Conservation (phyloP, 2,888 invertebrate species). For the Drosophila diplacantha region DNA sequence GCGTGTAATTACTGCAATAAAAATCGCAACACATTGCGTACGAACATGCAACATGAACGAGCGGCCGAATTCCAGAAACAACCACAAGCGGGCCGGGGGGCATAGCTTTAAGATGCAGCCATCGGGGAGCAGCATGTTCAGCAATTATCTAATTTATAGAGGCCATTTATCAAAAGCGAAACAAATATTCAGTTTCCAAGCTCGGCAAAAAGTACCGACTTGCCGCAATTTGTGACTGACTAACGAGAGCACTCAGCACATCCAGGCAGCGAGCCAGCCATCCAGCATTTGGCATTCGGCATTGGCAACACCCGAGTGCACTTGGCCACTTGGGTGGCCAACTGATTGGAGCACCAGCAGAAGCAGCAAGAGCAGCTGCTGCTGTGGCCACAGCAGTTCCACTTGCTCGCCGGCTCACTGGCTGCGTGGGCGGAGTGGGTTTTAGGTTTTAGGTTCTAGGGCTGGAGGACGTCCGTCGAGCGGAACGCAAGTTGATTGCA, state of each 20-base stretch:
- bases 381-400: conserved; percentile 6
- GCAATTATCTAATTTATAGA: conserved; percentile 68
- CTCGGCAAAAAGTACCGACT: conserved; percentile 17
- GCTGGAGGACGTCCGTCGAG: conserved; percentile 38
- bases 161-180: conserved; percentile 63
- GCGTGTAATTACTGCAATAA: conserved; percentile 71
- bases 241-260: conserved; percentile 47
- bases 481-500: conserved; percentile 68
- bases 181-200: conserved; percentile 61
- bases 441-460: conserved; percentile 4
- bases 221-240: conserved; percentile 48
- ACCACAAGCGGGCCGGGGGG: neutral
- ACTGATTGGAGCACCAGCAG: conserved; percentile 29
- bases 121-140: conserved; percentile 28
- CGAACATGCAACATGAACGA: conserved; percentile 60
- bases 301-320: conserved; percentile 55
- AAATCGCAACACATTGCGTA: conserved; percentile 71
- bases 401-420: conserved; percentile 3
- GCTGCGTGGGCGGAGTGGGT: conserved; percentile 1
- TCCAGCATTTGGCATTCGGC: conserved; percentile 25
- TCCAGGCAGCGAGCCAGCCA: conserved; percentile 40
- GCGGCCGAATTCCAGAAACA: conserved; percentile 14
- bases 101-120: conserved; percentile 29
- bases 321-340: conserved; percentile 59
- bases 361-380: no score